A percentile compares a stretch with the other conserved stretches of the same genome.
phyloP scores from a whole-genome alignment of 2,113 vertebrate genomes.

The Hystrix cristata region DNA sequence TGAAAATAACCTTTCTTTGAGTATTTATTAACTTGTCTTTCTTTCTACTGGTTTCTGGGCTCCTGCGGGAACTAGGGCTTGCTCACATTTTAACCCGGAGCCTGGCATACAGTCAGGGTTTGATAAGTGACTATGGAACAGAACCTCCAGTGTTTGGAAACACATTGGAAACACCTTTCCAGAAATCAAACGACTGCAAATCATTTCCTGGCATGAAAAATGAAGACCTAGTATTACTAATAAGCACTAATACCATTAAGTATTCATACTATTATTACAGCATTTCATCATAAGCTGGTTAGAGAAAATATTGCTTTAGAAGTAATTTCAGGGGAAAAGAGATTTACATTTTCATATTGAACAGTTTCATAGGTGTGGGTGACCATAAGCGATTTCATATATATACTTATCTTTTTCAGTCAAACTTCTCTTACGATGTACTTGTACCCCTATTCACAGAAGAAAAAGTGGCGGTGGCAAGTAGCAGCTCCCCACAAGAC shows the following conservation, averaged over 20 bases:
- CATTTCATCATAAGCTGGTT: background rate
- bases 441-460: accelerated
- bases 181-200: background rate
- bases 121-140: background rate
- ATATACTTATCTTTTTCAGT: background rate
- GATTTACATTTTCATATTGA: background rate
- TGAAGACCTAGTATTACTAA: background rate
- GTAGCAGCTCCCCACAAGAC: accelerated
- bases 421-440: background rate
- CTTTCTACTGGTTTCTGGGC: background rate
- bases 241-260: background rate
- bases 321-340: background rate
- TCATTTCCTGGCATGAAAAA: background rate
- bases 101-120: background rate
- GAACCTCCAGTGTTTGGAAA: background rate
- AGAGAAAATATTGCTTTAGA: background rate
- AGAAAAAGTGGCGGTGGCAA: no score
- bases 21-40: background rate
- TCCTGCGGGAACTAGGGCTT: background rate
- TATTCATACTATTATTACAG: background rate
- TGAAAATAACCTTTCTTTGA: background rate
- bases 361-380: background rate
- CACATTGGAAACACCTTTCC: background rate
- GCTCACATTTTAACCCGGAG: background rate
- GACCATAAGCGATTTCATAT: background rate